phyloP scores from a whole-genome alignment of 2,113 vertebrate genomes.

The Alces alces region DNA sequence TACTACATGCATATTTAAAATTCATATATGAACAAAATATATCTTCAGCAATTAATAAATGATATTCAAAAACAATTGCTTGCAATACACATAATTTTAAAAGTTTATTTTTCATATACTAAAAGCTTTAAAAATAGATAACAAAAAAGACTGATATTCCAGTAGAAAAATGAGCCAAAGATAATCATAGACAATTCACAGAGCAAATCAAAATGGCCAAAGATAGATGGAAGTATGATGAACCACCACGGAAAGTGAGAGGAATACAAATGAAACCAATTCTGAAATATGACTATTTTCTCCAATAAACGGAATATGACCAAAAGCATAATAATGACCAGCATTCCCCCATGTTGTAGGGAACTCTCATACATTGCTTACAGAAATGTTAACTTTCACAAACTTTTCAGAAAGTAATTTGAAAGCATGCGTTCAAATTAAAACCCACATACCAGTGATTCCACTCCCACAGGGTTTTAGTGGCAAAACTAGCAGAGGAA shows the following conservation, averaged over 20 bases:
- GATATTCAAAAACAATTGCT: neutral
- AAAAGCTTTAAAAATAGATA: neutral
- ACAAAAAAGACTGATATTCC: neutral
- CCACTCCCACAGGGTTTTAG: neutral
- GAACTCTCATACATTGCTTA: neutral
- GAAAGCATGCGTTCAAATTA: neutral
- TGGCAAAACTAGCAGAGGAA: neutral
- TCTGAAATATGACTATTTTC: neutral
- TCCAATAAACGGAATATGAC: neutral
- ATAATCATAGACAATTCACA: neutral
- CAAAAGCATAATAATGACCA: neutral
- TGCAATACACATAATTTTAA: neutral
- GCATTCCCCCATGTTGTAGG: neutral
- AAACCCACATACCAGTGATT: neutral
- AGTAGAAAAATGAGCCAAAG: neutral
- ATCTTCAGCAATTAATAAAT: neutral
- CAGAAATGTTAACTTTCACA: neutral
- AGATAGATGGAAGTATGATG: neutral
- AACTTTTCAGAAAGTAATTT: neutral
- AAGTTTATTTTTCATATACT: neutral
- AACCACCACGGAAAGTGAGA: neutral
- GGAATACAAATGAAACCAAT: neutral
- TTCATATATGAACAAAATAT: neutral
- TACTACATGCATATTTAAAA: neutral
- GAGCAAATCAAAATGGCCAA: neutral